These are phyloP conservation scores for Drosophila incognita DNA, from an alignment of 2,888 invertebrate species.

Conservation along the genomic window DNA sequence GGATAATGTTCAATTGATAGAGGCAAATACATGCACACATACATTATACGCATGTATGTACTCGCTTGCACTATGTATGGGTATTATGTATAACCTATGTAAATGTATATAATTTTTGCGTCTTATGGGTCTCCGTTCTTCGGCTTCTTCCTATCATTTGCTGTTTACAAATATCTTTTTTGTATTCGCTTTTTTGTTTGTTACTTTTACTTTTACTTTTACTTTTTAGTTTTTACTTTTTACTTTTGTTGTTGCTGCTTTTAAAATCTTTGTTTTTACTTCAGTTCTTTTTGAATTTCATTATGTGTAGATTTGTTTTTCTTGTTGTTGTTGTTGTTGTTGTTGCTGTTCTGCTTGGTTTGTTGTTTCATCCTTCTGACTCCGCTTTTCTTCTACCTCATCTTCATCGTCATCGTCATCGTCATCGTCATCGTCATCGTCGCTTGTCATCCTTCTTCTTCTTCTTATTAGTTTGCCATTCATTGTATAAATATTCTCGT, in stretches of 20 bases:
- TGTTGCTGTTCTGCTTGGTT: constrained; percentile 21
- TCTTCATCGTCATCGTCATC: constrained; percentile 19
- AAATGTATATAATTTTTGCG: constrained; percentile 33
- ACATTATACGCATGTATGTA: constrained; percentile 36
- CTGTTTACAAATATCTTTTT: constrained; percentile 62
- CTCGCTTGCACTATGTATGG: constrained; percentile 23
- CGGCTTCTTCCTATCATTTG: constrained; percentile 5
- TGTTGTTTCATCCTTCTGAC: constrained; percentile 27
- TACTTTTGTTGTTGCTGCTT: constrained; percentile 70
- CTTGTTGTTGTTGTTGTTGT: constrained; percentile 31
- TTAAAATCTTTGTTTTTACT: constrained; percentile 83
- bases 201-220: constrained; percentile 36
- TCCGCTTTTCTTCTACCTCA: constrained; percentile 7
- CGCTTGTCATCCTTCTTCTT: constrained; percentile 18
- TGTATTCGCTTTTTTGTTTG: constrained; percentile 40
- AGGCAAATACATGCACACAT: constrained; percentile 14
- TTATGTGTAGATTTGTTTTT: constrained; percentile 67
- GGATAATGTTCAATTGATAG: constrained; percentile 13
- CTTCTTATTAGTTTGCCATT: constrained; percentile 37
- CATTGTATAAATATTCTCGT: constrained; percentile 54
- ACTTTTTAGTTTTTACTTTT: constrained; percentile 45
- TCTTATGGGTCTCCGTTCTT: constrained; percentile 33
- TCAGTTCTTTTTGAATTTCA: constrained; percentile 82
- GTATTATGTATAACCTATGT: constrained; percentile 33
- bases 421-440: constrained; percentile 20